Conservation (phyloP, 2,888 invertebrate genomes). For the Elmis aenea region DNA sequence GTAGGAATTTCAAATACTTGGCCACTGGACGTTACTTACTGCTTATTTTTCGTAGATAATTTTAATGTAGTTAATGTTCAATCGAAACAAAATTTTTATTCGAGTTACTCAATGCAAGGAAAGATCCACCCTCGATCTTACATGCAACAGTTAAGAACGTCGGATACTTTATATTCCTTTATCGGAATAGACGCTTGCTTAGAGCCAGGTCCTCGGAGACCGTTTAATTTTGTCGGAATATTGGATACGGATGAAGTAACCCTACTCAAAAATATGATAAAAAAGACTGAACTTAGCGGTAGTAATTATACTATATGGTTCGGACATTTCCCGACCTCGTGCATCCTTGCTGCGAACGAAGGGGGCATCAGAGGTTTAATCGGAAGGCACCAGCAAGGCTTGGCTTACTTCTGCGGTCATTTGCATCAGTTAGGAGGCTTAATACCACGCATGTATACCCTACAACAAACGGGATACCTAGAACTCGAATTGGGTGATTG, state of each 20-base stretch:
- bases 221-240: conserved; percentile 86
- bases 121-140: conserved; percentile 65
- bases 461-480: conserved; percentile 74
- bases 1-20: conserved; percentile 51
- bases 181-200: conserved; percentile 83
- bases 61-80: conserved; percentile 72
- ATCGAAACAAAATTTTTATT: conserved; percentile 70
- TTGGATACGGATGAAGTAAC: conserved; percentile 56
- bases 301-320: conserved; percentile 70
- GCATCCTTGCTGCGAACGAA: conserved; percentile 60
- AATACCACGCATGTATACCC: conserved; percentile 79
- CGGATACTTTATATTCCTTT: conserved; percentile 68
- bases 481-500: conserved; percentile 90
- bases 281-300: conserved; percentile 49
- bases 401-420: conserved; percentile 86
- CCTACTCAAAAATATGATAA: conserved; percentile 53
- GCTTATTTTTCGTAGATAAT: conserved; percentile 63
- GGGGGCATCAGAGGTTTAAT: conserved; percentile 55
- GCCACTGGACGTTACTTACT: not conserved
- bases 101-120: conserved; percentile 77
- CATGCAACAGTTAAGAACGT: conserved; percentile 55
- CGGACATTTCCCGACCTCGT: conserved; percentile 90
- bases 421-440: conserved; percentile 78
- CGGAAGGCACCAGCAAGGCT: conserved; percentile 56
- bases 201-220: conserved; percentile 78